phyloP scores from a whole-genome alignment of 2,797 vertebrate genomes.

The Eremophila alpestris region DNA sequence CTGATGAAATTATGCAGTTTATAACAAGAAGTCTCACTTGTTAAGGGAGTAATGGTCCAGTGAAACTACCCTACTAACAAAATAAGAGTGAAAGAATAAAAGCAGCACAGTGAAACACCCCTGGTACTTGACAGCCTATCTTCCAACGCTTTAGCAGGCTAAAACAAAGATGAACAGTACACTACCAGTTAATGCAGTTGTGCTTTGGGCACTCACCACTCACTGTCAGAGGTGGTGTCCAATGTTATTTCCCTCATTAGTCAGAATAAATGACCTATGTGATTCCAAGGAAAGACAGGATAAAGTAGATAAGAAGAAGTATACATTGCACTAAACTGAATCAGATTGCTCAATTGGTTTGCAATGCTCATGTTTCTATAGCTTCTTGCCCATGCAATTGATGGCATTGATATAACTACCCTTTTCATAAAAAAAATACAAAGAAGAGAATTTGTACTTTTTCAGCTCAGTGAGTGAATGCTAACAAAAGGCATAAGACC shows the following conservation, averaged over 20 bases:
- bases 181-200: background rate
- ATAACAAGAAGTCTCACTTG: background rate
- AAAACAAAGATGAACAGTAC: background rate
- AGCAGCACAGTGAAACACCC: background rate
- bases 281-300: background rate
- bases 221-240: background rate
- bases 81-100: background rate
- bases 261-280: background rate
- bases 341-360: background rate
- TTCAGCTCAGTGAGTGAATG: background rate
- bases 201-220: background rate
- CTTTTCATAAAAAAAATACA: background rate
- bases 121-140: background rate
- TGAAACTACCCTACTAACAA: background rate
- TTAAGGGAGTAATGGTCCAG: background rate
- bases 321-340: background rate
- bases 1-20: background rate
- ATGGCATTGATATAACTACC: background rate
- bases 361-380: background rate
- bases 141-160: background rate
- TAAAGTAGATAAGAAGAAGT: background rate
- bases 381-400: background rate
- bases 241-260: background rate
- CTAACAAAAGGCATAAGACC: background rate
- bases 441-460: background rate